phyloP scores from a whole-genome alignment of 1,140 invertebrate species.

The Pteromalus puparum region DNA sequence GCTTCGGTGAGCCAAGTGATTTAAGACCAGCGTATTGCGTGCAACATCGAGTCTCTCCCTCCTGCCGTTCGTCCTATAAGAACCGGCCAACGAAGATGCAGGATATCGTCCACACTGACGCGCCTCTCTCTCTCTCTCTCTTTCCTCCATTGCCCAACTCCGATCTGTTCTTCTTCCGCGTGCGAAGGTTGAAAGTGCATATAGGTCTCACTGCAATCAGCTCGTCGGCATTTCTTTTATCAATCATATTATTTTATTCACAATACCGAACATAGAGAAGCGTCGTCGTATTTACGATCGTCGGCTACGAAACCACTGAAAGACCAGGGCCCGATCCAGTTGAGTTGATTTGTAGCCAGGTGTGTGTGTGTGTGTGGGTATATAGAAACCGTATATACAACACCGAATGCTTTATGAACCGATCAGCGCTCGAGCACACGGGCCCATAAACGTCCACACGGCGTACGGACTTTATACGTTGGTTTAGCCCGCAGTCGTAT shows the following conservation, averaged over 20 bases:
- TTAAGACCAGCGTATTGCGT: slow-evolving; percentile 55
- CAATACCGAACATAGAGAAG: background rate
- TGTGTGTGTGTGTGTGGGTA: slow-evolving; percentile 52
- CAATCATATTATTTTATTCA: too few relatives aligned
- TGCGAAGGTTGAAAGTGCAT: background rate
- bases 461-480: slow-evolving; percentile 51
- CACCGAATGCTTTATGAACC: slow-evolving; percentile 68
- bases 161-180: slow-evolving; percentile 55
- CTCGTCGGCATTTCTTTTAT: too few relatives aligned
- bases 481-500: slow-evolving; percentile 51
- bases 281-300: slow-evolving; percentile 41
- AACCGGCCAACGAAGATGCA: slow-evolving; percentile 2
- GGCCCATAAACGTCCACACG: slow-evolving; percentile 66
- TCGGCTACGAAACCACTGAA: slow-evolving; percentile 58
- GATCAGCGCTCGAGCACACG: slow-evolving; percentile 64
- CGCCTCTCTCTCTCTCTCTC: background rate
- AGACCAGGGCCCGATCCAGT: slow-evolving; percentile 63
- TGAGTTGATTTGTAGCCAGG: slow-evolving; percentile 68
- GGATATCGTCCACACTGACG: background rate
- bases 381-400: too few relatives aligned
- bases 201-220: too few relatives aligned
- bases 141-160: background rate
- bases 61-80: slow-evolving; percentile 51
- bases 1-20: slow-evolving; percentile 55
- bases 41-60: background rate